phyloP scores from a whole-genome alignment of 2,888 invertebrate species.

The Acrobasis consociella region DNA sequence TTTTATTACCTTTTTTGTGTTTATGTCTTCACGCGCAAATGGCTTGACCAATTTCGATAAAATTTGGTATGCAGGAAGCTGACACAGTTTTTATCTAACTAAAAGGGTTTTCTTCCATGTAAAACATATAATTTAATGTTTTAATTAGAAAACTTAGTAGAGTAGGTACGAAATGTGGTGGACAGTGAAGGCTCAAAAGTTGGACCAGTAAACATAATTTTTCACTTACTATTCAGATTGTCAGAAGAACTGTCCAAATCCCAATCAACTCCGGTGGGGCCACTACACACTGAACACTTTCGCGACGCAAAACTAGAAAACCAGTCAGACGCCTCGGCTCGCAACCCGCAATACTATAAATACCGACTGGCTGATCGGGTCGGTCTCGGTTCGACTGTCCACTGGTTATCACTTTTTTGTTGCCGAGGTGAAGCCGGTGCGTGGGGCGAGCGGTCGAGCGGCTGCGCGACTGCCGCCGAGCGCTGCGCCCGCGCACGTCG shows the following conservation, averaged over 20 bases:
- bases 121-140: no score
- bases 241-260: conserved; percentile 8
- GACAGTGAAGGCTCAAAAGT: not conserved
- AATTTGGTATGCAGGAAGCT: no score
- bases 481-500: conserved; percentile 28
- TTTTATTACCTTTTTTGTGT: no score
- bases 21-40: no score
- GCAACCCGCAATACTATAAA: conserved; percentile 55
- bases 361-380: conserved; percentile 53
- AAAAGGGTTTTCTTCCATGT: no score
- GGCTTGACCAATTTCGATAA: no score
- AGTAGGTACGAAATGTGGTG: no score
- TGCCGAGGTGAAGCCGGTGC: conserved; percentile 31
- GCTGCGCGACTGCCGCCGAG: conserved; percentile 50
- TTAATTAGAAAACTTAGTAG: no score
- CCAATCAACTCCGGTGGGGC: conserved; percentile 26
- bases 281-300: conserved; percentile 45
- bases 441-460: conserved; percentile 41
- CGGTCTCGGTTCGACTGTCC: conserved; percentile 46
- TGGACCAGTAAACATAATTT: not conserved
- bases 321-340: conserved; percentile 61
- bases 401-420: conserved; percentile 47
- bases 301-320: conserved; percentile 57
- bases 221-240: conserved; percentile 3
- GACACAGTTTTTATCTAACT: no score